Evolutionary conservation across 2,113 vertebrate species (phyloP).

Genomic region (Colaptes auratus): DNA sequence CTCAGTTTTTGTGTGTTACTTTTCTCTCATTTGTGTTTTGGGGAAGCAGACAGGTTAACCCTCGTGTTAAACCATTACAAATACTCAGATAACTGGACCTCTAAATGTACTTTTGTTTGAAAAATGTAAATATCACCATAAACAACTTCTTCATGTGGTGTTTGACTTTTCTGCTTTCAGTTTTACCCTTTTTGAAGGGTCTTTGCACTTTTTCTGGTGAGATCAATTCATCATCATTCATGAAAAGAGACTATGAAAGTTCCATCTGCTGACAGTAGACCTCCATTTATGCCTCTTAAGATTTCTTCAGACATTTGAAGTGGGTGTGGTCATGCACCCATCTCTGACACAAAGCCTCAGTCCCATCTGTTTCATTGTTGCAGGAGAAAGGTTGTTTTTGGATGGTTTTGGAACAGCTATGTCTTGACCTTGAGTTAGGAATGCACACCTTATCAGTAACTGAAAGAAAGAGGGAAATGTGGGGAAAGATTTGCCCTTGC

Average conservation of each 20-base stretch:
- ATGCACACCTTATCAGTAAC: too few species aligned
- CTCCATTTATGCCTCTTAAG: neutral
- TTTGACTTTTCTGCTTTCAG: neutral
- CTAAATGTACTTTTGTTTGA: neutral
- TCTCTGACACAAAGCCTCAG: neutral
- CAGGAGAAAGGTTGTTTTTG: too few species aligned
- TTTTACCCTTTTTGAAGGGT: neutral
- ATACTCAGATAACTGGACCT: neutral
- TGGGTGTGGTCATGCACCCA: neutral
- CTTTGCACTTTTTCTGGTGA: neutral
- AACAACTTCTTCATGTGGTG: neutral
- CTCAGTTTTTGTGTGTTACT: too few species aligned
- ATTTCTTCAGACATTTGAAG: neutral
- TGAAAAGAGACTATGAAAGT: neutral
- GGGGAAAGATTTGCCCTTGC: too few species aligned
- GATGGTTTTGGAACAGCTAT: too few species aligned
- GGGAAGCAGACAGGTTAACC: too few species aligned
- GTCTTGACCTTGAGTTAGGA: too few species aligned
- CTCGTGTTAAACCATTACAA: too few species aligned
- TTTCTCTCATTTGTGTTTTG: too few species aligned
- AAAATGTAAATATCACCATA: neutral
- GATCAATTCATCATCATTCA: neutral
- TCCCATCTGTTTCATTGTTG: neutral
- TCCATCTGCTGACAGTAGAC: neutral
- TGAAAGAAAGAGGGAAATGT: too few species aligned